Conservation (phyloP, 92 coral and sea anemone genomes). For the Heteractis magnifica region DNA sequence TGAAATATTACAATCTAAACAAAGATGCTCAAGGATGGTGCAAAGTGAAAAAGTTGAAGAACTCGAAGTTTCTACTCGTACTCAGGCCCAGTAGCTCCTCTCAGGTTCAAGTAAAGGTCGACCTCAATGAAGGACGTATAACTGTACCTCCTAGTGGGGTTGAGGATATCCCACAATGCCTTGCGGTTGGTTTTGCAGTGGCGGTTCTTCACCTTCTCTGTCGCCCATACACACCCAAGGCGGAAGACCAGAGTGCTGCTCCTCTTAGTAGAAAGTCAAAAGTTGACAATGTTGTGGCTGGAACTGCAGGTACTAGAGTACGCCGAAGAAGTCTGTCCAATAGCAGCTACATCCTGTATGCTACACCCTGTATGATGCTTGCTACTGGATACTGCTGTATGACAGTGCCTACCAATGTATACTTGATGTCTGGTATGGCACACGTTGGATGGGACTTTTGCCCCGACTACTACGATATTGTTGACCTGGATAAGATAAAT, state of each 20-base stretch:
- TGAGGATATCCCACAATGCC: slow-evolving; percentile 50
- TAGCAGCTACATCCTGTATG: slow-evolving; percentile 23
- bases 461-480: slow-evolving; percentile 16
- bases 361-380: slow-evolving; percentile 35
- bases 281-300: neutral
- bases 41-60: slow-evolving; percentile 42
- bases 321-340: slow-evolving; percentile 25
- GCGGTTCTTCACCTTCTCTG: slow-evolving; percentile 60
- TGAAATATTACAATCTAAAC: slow-evolving; percentile 26
- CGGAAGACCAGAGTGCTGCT: slow-evolving; percentile 25
- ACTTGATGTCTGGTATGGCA: slow-evolving; percentile 16
- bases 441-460: slow-evolving; percentile 36
- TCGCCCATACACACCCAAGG: slow-evolving; percentile 54
- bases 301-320: slow-evolving; percentile 9
- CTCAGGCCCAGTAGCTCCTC: slow-evolving; percentile 23
- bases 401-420: slow-evolving; percentile 57
- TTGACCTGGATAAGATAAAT: slow-evolving; percentile 11
- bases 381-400: slow-evolving; percentile 59
- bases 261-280: slow-evolving; percentile 34
- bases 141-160: slow-evolving; percentile 24
- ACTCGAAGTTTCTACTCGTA: slow-evolving; percentile 22
- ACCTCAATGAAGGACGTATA: slow-evolving; percentile 26
- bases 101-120: slow-evolving; percentile 26
- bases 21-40: slow-evolving; percentile 45
- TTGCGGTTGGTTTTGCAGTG: slow-evolving; percentile 54